Percentiles rank a stretch among this genome's conserved stretches.
These are phyloP conservation scores for Escarpia spicata DNA, from an alignment of 2,888 invertebrate genomes.

Conservation along the genomic window DNA sequence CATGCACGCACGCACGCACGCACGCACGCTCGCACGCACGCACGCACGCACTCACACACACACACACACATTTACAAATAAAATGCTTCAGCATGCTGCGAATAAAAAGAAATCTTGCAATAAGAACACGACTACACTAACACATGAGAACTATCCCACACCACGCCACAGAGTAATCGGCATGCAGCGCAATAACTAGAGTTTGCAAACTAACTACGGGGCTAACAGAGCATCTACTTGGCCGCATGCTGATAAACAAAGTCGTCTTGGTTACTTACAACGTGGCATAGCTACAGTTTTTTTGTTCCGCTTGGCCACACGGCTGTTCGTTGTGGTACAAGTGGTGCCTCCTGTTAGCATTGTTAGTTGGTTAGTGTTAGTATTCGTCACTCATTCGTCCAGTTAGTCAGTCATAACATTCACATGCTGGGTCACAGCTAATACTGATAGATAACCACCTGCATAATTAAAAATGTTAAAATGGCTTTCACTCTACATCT, in stretches of 20 bases:
- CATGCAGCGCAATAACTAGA: background rate
- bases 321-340: background rate
- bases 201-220: background rate
- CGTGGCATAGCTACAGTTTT: background rate
- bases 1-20: background rate
- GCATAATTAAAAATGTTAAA: background rate
- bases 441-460: background rate
- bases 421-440: background rate
- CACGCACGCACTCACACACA: background rate
- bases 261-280: constrained; percentile 16
- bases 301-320: background rate
- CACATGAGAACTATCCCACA: background rate
- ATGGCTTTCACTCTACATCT: too few relatives aligned
- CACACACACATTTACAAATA: background rate
- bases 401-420: background rate
- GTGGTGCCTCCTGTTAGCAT: background rate
- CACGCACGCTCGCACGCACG: background rate
- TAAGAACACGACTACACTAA: background rate
- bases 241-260: background rate
- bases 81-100: background rate
- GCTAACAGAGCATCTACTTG: background rate
- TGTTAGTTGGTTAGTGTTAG: constrained; percentile 9
- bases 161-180: background rate
- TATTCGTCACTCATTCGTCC: background rate
- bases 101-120: background rate